These are phyloP conservation scores for Peromyscus attwateri DNA, from an alignment of 2,797 vertebrate genomes.

Conservation along the genomic window DNA sequence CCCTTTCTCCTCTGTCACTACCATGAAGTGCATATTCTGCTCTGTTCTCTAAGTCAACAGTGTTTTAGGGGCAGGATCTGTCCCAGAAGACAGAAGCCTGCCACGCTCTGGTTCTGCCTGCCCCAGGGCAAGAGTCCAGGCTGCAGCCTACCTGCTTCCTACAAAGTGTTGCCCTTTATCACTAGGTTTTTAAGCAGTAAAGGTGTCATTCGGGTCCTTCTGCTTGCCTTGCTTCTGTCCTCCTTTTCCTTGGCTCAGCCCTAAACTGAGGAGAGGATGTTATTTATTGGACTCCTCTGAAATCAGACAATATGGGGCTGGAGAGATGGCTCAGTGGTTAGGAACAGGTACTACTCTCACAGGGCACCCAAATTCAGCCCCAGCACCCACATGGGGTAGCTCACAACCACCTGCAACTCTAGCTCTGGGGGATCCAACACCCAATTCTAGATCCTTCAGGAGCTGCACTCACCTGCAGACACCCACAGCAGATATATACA, in stretches of 20 bases:
- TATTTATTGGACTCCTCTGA: constrained; percentile 14
- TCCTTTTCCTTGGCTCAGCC: background rate
- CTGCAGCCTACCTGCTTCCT: background rate
- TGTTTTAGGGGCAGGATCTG: background rate
- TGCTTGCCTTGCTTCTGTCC: background rate
- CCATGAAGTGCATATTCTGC: background rate
- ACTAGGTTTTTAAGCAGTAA: background rate
- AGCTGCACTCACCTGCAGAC: background rate
- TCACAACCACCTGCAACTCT: background rate
- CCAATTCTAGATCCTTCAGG: background rate
- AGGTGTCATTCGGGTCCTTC: background rate
- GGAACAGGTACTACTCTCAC: background rate
- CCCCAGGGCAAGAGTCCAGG: background rate
- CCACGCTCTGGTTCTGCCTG: background rate
- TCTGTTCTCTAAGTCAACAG: background rate
- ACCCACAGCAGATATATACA: background rate
- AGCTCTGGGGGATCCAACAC: background rate
- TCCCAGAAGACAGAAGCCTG: background rate
- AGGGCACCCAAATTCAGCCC: background rate
- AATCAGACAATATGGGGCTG: background rate
- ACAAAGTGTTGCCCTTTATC: background rate
- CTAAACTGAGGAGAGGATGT: background rate
- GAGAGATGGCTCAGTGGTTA: background rate
- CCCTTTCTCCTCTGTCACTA: background rate
- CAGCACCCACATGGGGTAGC: background rate